Percentiles rank a stretch among this genome's conserved stretches.
Evolutionary conservation across 2,797 vertebrate species (phyloP).

Genomic region (Hafferia zeledoni): DNA sequence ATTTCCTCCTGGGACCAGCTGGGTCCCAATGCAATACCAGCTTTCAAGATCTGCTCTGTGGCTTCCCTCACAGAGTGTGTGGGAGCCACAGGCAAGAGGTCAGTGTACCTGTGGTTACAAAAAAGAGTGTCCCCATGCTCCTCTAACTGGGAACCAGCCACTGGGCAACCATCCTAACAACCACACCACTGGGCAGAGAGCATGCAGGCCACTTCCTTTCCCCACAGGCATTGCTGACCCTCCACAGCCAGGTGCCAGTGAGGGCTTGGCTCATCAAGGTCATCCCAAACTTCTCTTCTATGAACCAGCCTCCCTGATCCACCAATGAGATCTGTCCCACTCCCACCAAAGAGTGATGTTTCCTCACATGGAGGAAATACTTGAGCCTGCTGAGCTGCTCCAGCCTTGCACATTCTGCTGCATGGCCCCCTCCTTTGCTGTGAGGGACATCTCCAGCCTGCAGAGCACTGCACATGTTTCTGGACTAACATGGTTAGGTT

Average conservation of each 20-base stretch:
- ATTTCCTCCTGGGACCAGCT: not conserved
- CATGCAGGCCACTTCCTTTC: not conserved
- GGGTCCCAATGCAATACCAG: not conserved
- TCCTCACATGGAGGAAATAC: not conserved
- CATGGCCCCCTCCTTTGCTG: rapidly evolving
- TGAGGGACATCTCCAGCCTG: not conserved
- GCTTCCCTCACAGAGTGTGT: not conserved
- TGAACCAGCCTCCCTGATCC: not conserved
- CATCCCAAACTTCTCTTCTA: not conserved
- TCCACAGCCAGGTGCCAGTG: not conserved
- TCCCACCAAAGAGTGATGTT: not conserved
- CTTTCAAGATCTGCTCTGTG: not conserved
- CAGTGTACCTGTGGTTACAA: not conserved
- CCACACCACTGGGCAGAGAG: not conserved
- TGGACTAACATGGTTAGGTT: not conserved
- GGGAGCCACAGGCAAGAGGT: not conserved
- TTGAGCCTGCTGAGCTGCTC: not conserved
- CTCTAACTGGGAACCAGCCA: not conserved
- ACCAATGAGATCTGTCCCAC: not conserved
- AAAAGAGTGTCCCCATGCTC: not conserved
- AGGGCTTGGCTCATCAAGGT: not conserved
- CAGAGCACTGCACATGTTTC: rapidly evolving
- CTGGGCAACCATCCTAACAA: not conserved
- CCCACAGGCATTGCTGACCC: rapidly evolving
- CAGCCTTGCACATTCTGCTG: not conserved